Evolutionary conservation across 2,888 invertebrate species (phyloP).

Genomic region (Leptopterna dolabrata): DNA sequence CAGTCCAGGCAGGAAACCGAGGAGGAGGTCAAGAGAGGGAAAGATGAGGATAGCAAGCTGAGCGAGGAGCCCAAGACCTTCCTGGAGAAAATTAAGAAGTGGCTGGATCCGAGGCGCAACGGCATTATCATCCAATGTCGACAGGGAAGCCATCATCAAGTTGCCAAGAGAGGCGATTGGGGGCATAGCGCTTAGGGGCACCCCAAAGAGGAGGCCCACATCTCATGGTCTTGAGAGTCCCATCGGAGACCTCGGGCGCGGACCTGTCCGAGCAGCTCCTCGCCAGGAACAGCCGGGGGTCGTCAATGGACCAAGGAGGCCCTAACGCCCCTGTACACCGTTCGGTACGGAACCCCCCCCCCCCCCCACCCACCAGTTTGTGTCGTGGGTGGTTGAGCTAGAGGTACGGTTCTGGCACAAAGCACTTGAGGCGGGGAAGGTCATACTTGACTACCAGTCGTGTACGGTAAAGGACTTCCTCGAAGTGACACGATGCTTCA

Average conservation of each 20-base stretch:
- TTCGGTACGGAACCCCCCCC: not conserved
- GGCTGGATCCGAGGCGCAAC: not conserved
- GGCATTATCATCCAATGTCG: not conserved
- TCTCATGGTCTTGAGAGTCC: not conserved
- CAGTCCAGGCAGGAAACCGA: not conserved
- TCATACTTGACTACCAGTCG: not conserved
- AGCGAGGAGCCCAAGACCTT: not conserved
- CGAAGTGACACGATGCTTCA: constrained; percentile 4
- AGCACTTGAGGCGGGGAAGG: not conserved
- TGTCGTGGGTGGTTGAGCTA: constrained; percentile 24
- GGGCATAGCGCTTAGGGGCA: not conserved
- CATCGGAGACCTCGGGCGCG: not conserved
- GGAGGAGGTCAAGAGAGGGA: not conserved
- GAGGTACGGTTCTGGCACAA: not conserved
- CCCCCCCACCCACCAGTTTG: not conserved
- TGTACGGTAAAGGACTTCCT: not conserved
- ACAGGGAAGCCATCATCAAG: not conserved
- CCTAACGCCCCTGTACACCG: constrained; percentile 26
- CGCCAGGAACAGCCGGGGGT: not conserved
- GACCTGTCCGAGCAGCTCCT: not conserved
- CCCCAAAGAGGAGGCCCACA: not conserved
- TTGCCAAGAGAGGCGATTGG: not conserved
- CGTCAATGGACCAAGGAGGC: not conserved
- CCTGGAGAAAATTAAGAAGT: not conserved
- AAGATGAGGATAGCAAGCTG: not conserved